These are phyloP conservation scores for Malachius bipustulatus DNA, from an alignment of 2,888 invertebrate genomes.

Conservation along the genomic window DNA sequence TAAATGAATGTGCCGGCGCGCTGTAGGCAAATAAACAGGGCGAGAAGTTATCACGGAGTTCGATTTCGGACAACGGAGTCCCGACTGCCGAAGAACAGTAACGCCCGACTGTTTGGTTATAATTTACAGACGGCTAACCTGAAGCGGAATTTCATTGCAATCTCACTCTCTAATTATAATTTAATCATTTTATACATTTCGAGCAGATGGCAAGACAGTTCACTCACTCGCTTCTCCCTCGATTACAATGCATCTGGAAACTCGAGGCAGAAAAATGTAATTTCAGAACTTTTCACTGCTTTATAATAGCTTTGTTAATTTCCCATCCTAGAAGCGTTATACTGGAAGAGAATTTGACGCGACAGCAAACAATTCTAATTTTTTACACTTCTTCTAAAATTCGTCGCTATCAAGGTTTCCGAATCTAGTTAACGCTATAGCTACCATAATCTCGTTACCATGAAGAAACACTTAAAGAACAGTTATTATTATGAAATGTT, in stretches of 20 bases:
- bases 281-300: conserved; percentile 20
- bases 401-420: no score
- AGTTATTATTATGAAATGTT: no score
- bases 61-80: no score
- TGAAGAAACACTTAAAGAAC: no score
- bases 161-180: conserved; percentile 25
- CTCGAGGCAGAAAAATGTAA: conserved; percentile 15
- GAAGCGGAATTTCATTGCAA: conserved; percentile 25
- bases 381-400: no score
- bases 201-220: conserved; percentile 24
- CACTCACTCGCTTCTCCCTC: conserved; percentile 20
- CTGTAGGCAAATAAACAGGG: no score
- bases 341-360: background rate
- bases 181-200: conserved; percentile 26
- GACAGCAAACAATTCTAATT: no score
- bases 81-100: no score
- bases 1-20: no score
- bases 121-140: conserved; percentile 17
- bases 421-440: no score
- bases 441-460: no score
- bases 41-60: no score
- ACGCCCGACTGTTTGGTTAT: background rate
- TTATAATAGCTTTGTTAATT: conserved; percentile 22
- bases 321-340: conserved; percentile 4
- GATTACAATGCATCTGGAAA: conserved; percentile 10